Evolutionary conservation across 1,140 invertebrate genomes (phyloP).

Genomic region (Drusus annulatus): DNA sequence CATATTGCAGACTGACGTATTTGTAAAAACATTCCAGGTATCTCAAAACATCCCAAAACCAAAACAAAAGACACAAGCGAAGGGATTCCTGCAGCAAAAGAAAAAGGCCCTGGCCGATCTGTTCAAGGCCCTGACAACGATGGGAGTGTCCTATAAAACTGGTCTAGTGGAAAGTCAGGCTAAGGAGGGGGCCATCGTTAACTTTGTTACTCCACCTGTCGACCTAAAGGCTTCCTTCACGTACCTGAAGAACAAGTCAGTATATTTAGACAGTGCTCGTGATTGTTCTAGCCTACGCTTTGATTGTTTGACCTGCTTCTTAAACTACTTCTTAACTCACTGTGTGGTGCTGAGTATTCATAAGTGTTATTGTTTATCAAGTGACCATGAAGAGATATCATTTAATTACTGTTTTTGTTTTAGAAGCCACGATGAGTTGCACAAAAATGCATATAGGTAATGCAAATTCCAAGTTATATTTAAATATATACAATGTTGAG

Average conservation of each 20-base stretch:
- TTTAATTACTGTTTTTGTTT: neutral
- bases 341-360: too few relatives aligned
- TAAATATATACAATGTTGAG: too few relatives aligned
- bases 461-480: neutral
- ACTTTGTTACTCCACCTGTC: slow-evolving; percentile 74
- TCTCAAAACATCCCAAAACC: slow-evolving; percentile 76
- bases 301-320: too few relatives aligned
- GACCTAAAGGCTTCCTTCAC: slow-evolving; percentile 72
- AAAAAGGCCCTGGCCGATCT: slow-evolving; percentile 86
- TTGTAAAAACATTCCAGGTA: slow-evolving; percentile 65
- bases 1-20: too few relatives aligned
- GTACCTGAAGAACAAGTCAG: slow-evolving; percentile 63
- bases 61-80: slow-evolving; percentile 86
- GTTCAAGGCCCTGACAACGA: slow-evolving; percentile 81
- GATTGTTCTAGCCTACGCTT: too few relatives aligned
- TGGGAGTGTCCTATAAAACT: slow-evolving; percentile 86
- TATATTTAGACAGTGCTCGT: too few relatives aligned
- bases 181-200: slow-evolving; percentile 64
- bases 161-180: slow-evolving; percentile 75
- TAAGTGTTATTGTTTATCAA: too few relatives aligned
- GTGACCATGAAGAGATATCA: too few relatives aligned
- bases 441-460: slow-evolving; percentile 21
- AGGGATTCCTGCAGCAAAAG: slow-evolving; percentile 88
- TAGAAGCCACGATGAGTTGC: slow-evolving; percentile 1
- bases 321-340: too few relatives aligned